Conservation (phyloP, 2,888 invertebrate genomes). For the Limnephilus rhombicus region DNA sequence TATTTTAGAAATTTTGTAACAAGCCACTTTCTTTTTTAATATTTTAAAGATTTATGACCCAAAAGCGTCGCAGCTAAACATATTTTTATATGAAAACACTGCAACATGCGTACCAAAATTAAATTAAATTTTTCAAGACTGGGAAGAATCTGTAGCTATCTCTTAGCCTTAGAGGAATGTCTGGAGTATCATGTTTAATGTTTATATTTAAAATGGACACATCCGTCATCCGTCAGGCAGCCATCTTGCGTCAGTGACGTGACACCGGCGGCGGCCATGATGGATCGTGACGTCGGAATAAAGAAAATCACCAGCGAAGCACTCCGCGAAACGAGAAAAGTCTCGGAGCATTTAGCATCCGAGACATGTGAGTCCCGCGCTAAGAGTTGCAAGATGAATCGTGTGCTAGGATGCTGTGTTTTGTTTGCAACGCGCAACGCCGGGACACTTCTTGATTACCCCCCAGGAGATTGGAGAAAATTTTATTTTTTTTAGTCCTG, state of each 20-base stretch:
- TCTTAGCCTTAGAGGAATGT: not conserved
- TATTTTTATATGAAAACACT: not conserved
- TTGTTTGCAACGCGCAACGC: slow-evolving; percentile 17
- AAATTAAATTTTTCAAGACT: not conserved
- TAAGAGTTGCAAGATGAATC: slow-evolving; percentile 24
- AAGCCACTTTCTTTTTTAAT: not conserved
- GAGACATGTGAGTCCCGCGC: slow-evolving; percentile 33
- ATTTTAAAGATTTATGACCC: not conserved
- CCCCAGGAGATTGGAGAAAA: not conserved
- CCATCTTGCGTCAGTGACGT: slow-evolving; percentile 44
- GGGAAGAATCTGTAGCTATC: not conserved
- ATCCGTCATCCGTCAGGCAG: slow-evolving; percentile 37
- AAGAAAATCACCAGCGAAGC: slow-evolving; percentile 42
- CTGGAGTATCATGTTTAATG: slow-evolving; percentile 12
- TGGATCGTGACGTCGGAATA: slow-evolving; percentile 43
- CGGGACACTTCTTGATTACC: slow-evolving; percentile 11
- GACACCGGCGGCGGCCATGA: slow-evolving; percentile 32
- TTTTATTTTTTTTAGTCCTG: not conserved
- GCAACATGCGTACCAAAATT: not conserved
- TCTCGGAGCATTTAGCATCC: slow-evolving; percentile 30
- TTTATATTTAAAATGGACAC: slow-evolving; percentile 35
- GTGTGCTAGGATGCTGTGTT: not conserved
- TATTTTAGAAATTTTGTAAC: not conserved
- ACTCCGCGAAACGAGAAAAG: slow-evolving; percentile 42
- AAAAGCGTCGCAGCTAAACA: not conserved